Conservation (phyloP, 2,113 vertebrate genomes). For the Erinaceus europaeus region DNA sequence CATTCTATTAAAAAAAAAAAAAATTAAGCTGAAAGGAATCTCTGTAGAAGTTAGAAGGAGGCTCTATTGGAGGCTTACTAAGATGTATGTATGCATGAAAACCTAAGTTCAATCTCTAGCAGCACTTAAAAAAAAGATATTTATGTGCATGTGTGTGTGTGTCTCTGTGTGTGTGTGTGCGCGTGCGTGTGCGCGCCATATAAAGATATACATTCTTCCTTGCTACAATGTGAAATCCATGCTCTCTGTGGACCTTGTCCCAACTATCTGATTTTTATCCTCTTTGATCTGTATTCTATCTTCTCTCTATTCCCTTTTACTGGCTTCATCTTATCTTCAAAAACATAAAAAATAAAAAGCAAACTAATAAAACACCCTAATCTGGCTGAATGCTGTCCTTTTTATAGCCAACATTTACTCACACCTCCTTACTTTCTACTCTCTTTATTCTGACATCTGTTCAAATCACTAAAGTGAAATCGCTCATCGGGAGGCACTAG, state of each 20-base stretch:
- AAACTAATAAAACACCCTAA: neutral
- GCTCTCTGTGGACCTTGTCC: neutral
- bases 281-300: too few relatives aligned
- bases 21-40: too few relatives aligned
- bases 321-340: neutral
- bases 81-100: too few relatives aligned
- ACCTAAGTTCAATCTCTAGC: too few relatives aligned
- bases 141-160: neutral
- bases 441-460: constrained; percentile 20
- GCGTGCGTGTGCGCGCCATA: neutral
- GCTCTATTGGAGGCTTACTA: too few relatives aligned
- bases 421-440: neutral
- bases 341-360: neutral
- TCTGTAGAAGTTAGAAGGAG: too few relatives aligned
- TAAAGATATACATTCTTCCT: neutral
- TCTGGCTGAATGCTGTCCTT: neutral
- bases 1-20: too few relatives aligned
- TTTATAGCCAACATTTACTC: neutral
- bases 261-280: neutral
- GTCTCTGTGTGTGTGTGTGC: neutral
- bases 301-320: neutral
- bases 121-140: neutral
- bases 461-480: constrained; percentile 16
- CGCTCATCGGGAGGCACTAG: constrained; percentile 27
- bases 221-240: neutral